Base-by-base conservation (phyloP, 1,140 invertebrate species). In the Solenopsis fugax region DNA sequence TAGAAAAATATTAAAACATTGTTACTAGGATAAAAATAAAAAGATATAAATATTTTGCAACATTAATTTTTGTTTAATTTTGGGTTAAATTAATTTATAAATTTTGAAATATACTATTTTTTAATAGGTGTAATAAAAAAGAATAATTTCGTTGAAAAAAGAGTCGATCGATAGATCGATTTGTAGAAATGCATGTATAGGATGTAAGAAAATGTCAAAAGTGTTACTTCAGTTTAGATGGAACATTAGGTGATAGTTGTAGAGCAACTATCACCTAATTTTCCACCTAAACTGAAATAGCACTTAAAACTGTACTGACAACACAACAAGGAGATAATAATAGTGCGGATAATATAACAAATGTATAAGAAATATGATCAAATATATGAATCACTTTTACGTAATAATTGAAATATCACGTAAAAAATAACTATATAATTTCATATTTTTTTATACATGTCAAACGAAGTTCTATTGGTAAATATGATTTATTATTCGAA, bases 371-470 rank as follows among this genome's bases (percentile, higher is more conserved):
- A 81, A 45, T 56, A 24, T 48, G 48, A 41, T 72, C 24, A 60
- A 72, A 72, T 72, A 58, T 82, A 72, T 18, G 18, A 34, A 72
- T 56, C 21, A 21, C 2, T 72, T 71, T 45, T 54, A 52, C 18
- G 1, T 45, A 67, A 45, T 48, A 29, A 72, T 13, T 82, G 12
- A 48, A 58, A 48, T 72, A 58, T 34, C 2, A 18, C 37, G 12
- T 41, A 3, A 10, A 77, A 64, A 1, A 56, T 60, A 21, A 7
- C 62, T 67, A 37, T 80, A 64, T 18, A 65, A 10, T 7, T 18
- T 54, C 67, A 41, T 77, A 62, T 45, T n/a, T n/a, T 4, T 48
- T 3, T 4, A 29, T 67, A 50, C n/a, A 13, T 4, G 18, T 7
- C 13, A n/a, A 76, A 37, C 37, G 29, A 29, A n/a, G 56, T 48